Percentiles rank a stretch among this genome's conserved stretches.
phyloP scores from a whole-genome alignment of 2,797 vertebrate genomes.

The Nasua narica region DNA sequence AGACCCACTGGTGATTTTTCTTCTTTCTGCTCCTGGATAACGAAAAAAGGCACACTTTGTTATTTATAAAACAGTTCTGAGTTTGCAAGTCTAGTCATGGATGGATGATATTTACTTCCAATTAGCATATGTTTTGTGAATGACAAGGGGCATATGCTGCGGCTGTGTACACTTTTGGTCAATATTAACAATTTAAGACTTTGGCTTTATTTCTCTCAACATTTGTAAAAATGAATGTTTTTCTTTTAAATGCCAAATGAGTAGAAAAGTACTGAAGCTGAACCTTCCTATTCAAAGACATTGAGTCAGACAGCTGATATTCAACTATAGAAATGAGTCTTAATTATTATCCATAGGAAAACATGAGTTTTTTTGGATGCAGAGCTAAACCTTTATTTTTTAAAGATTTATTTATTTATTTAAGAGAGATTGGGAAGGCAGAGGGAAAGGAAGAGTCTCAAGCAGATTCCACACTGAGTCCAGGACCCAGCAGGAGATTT shows the following conservation, averaged over 20 bases:
- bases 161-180: not conserved
- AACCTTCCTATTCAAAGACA: not conserved
- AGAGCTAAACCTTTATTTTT: not conserved
- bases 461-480: not conserved
- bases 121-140: conserved; percentile 76
- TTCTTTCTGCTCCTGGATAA: fast-evolving
- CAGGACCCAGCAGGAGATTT: not conserved
- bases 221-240: not conserved
- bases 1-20: not conserved
- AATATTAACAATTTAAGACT: not conserved
- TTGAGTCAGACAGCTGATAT: conserved; percentile 28
- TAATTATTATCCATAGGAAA: conserved; percentile 31
- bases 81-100: conserved; percentile 41
- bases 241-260: conserved; percentile 7
- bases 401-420: not conserved
- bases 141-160: conserved; percentile 52
- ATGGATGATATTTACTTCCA: conserved; percentile 68
- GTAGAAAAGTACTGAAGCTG: conserved; percentile 17
- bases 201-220: conserved; percentile 11
- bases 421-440: not conserved
- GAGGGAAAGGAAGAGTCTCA: not conserved
- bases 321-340: conserved; percentile 38
- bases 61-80: not conserved
- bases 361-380: not conserved
- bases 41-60: not conserved